Conservation (phyloP, 2,797 vertebrate genomes). For the Phrynocephalus vlangalii region DNA sequence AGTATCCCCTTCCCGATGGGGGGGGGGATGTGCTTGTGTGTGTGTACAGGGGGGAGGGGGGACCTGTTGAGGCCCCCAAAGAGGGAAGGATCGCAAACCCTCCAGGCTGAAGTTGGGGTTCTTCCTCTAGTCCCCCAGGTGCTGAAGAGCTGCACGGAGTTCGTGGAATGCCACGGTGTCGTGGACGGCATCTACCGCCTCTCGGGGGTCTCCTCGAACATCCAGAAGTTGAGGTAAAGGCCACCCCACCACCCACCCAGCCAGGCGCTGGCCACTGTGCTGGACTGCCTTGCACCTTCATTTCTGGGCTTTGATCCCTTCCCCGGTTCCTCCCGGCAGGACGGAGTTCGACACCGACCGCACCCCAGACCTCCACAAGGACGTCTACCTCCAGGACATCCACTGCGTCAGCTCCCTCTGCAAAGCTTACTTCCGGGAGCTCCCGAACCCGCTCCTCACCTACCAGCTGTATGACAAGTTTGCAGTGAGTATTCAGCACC, state of each 20-base stretch:
- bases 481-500: slow-evolving; percentile 66
- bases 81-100: too few species aligned
- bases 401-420: slow-evolving; percentile 95
- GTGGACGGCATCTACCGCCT: slow-evolving; percentile 95
- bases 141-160: slow-evolving; percentile 88
- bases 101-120: background rate
- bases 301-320: background rate
- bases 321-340: slow-evolving; percentile 72
- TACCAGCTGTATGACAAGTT: slow-evolving; percentile 97
- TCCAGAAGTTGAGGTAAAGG: slow-evolving; percentile 88
- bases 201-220: slow-evolving; percentile 95
- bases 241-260: too few species aligned
- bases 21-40: too few species aligned
- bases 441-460: slow-evolving; percentile 94
- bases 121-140: slow-evolving; percentile 88
- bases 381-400: slow-evolving; percentile 93
- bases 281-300: too few species aligned
- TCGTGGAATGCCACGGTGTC: slow-evolving; percentile 90
- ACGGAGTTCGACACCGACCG: slow-evolving; percentile 89
- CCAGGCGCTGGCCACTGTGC: too few species aligned
- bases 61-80: too few species aligned
- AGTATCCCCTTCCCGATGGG: too few species aligned
- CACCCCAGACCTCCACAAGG: slow-evolving; percentile 85
- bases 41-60: too few species aligned
- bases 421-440: slow-evolving; percentile 95